Percentiles rank a stretch among this genome's conserved stretches.
These are phyloP conservation scores for Leuctra nigra DNA, from an alignment of 2,888 invertebrate species.

Conservation along the genomic window DNA sequence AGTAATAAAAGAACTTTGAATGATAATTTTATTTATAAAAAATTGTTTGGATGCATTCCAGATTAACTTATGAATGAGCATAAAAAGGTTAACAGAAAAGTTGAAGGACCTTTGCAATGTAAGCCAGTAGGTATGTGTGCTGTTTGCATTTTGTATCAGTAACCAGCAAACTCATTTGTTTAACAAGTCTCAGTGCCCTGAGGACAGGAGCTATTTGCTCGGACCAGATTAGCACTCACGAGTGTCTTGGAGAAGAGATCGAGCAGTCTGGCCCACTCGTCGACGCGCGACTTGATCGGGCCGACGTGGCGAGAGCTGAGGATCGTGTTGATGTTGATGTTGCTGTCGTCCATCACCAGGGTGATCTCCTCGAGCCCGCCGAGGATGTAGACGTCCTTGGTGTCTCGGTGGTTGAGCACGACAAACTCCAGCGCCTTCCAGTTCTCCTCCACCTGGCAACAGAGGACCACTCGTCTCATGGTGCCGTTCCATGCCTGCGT, in stretches of 20 bases:
- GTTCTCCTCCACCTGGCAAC: constrained; percentile 65
- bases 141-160: too few relatives aligned
- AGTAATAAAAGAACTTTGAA: too few relatives aligned
- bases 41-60: too few relatives aligned
- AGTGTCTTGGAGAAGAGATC: constrained; percentile 77
- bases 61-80: too few relatives aligned
- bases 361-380: constrained; percentile 83
- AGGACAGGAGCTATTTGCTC: too few relatives aligned
- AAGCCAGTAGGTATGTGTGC: too few relatives aligned
- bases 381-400: constrained; percentile 75
- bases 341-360: constrained; percentile 73
- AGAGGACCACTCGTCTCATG: background rate
- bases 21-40: too few relatives aligned
- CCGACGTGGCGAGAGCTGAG: constrained; percentile 80
- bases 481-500: too few relatives aligned
- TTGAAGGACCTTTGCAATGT: too few relatives aligned
- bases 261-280: constrained; percentile 71
- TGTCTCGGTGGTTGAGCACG: constrained; percentile 70
- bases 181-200: too few relatives aligned
- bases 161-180: too few relatives aligned
- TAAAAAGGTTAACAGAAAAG: too few relatives aligned
- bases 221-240: constrained; percentile 50
- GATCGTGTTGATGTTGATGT: constrained; percentile 80
- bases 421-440: constrained; percentile 78
- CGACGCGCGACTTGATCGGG: constrained; percentile 73